Base-by-base conservation (phyloP, 2,113 vertebrate species). In the Pelecanoides urinatrix region DNA sequence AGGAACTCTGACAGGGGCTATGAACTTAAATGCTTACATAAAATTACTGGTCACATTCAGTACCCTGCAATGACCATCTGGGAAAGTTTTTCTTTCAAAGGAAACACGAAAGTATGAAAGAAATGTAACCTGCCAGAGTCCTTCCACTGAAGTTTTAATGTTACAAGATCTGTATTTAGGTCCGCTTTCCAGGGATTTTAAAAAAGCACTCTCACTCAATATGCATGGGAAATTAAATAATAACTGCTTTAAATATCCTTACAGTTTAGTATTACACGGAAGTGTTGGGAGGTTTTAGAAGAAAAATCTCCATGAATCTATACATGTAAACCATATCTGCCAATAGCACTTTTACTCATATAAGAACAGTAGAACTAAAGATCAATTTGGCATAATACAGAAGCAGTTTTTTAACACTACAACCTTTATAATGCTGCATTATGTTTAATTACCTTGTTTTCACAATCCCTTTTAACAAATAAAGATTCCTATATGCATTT, bases 11-110 rank as follows among this genome's bases (percentile, higher is more conserved):
- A 76, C 84, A 94, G 30, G 45, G 65, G 88, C 96, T 97, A 82
- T 96, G 87, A 97, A 94, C 91, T 88, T 74, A 71, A 90, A 97
- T 91, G 92, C 96, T 97, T 22, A 97, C 87, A 96, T 91, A 94
- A 97, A 98, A 98, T 97, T 96, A 87, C 70, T 86, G 88, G 90
- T 89, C 85, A 92, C 92, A 97, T 97, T 96, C 77, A 90, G 86
- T 77, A 88, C 58, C 63, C 93, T 93, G 83, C 83, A 91, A 23
- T 94, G 91, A 94, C 59, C 90, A 95, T 76, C 62, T 94, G 90
- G 87, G 93, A 81, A 79, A 85, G 78, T 70, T 96, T 94, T 96
- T 86, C 84, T 93, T 93, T 96, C 94, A 95, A 90, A 96, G 66
- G 74, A 73, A 82, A 89, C 13, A 71, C 34, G 62, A 6, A 76